Evolutionary conservation across 92 coral and sea anemone species (phyloP).

Genomic region (Zoanthus gigantus): DNA sequence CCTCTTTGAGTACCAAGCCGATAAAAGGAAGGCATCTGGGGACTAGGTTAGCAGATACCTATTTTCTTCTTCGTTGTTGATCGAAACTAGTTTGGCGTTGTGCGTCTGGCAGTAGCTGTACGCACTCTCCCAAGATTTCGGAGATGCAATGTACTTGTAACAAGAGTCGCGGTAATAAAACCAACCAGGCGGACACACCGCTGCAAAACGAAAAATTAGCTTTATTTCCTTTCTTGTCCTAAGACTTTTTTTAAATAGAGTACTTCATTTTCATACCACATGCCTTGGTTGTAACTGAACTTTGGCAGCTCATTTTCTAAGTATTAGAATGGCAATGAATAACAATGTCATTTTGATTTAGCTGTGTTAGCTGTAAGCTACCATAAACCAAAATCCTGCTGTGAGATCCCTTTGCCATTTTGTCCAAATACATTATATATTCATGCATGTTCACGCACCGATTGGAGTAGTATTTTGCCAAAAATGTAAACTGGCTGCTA

Average conservation of each 20-base stretch:
- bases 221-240: neutral
- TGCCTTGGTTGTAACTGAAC: too few relatives aligned
- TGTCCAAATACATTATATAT: too few relatives aligned
- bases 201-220: conserved; percentile 29
- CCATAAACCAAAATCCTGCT: too few relatives aligned
- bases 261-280: too few relatives aligned
- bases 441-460: too few relatives aligned
- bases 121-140: conserved; percentile 83
- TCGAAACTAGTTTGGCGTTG: conserved; percentile 79
- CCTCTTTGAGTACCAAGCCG: neutral
- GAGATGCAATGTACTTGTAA: conserved; percentile 74
- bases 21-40: neutral
- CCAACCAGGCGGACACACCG: conserved; percentile 81
- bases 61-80: conserved; percentile 74
- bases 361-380: too few relatives aligned
- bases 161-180: conserved; percentile 75
- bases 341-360: too few relatives aligned
- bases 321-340: too few relatives aligned
- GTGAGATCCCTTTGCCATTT: too few relatives aligned
- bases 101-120: conserved; percentile 81
- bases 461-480: too few relatives aligned
- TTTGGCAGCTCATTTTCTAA: too few relatives aligned
- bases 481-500: too few relatives aligned
- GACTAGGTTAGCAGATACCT: conserved; percentile 50
- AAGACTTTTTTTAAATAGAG: neutral